These are phyloP conservation scores for Zelostemma sp. DNA, from an alignment of 1,140 invertebrate genomes.

Conservation along the genomic window DNA sequence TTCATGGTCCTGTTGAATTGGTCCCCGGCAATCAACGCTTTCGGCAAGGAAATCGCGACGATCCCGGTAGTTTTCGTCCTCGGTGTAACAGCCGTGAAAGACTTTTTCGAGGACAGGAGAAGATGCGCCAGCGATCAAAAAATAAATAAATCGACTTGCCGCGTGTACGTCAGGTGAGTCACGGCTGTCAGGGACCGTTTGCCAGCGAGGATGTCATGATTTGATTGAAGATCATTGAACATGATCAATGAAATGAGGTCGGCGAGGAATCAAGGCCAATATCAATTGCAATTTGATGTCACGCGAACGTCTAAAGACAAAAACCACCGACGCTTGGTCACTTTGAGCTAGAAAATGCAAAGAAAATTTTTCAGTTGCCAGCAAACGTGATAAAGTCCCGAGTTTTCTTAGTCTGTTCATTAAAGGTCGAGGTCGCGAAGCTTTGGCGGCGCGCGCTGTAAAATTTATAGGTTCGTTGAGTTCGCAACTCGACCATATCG, in stretches of 20 bases:
- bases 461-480: background rate
- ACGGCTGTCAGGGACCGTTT: slow-evolving; percentile 24
- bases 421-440: background rate
- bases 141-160: slow-evolving; percentile 93
- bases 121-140: slow-evolving; percentile 90
- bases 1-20: slow-evolving; percentile 96
- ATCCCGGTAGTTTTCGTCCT: slow-evolving; percentile 95
- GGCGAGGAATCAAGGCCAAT: slow-evolving; percentile 52
- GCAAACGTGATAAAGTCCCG: background rate
- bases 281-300: slow-evolving; percentile 37
- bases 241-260: slow-evolving; percentile 41
- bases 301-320: background rate
- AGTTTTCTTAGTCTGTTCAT: background rate
- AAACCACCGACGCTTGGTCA: slow-evolving; percentile 2
- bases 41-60: slow-evolving; percentile 97
- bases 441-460: background rate
- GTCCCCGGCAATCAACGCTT: slow-evolving; percentile 93
- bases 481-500: background rate
- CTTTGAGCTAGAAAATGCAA: background rate
- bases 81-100: slow-evolving; percentile 96
- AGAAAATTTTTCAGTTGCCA: background rate
- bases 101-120: slow-evolving; percentile 95
- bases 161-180: slow-evolving; percentile 91
- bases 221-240: slow-evolving; percentile 35
- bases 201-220: slow-evolving; percentile 25